phyloP scores from a whole-genome alignment of 2,797 vertebrate genomes.

The Clarias fuscus region DNA sequence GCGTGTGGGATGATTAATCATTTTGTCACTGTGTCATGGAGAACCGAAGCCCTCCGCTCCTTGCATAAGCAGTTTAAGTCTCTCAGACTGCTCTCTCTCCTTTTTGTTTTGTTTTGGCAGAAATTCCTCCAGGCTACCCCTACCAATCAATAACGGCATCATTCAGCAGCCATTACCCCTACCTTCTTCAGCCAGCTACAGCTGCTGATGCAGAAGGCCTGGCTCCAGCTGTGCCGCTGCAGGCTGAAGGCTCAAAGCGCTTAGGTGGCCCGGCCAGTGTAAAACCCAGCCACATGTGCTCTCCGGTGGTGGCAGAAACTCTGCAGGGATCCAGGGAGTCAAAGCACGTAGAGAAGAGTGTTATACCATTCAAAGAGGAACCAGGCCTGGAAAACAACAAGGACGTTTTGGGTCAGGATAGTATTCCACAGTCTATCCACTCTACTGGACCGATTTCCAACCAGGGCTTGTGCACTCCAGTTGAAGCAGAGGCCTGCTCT shows the following conservation, averaged over 20 bases:
- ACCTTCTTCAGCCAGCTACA: conserved; percentile 79
- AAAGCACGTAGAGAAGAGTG: conserved; percentile 67
- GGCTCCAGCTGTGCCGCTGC: conserved; percentile 72
- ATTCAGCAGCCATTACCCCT: conserved; percentile 84
- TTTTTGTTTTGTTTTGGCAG: conserved; percentile 69
- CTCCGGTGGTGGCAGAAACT: conserved; percentile 73
- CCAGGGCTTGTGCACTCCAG: conserved; percentile 49
- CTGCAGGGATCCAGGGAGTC: conserved; percentile 62
- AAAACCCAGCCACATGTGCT: conserved; percentile 79
- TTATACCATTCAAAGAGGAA: conserved; percentile 78
- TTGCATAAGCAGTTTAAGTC: conserved; percentile 49
- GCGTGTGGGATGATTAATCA: conserved; percentile 59
- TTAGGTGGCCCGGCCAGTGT: conserved; percentile 76
- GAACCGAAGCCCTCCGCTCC: conserved; percentile 48
- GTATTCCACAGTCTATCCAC: conserved; percentile 64
- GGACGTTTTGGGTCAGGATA: conserved; percentile 61
- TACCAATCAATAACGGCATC: conserved; percentile 86
- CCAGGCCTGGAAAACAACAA: conserved; percentile 74
- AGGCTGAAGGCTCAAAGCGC: conserved; percentile 72
- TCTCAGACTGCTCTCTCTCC: conserved; percentile 38
- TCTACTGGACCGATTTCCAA: conserved; percentile 49
- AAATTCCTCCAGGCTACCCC: conserved; percentile 85
- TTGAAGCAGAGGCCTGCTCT: conserved; percentile 28
- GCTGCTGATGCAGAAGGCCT: conserved; percentile 79
- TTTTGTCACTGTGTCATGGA: conserved; percentile 59